Evolutionary conservation across 2,888 invertebrate species (phyloP), one percentile per base, ranked within the genome.

Genomic region (Chesias legatella): DNA sequence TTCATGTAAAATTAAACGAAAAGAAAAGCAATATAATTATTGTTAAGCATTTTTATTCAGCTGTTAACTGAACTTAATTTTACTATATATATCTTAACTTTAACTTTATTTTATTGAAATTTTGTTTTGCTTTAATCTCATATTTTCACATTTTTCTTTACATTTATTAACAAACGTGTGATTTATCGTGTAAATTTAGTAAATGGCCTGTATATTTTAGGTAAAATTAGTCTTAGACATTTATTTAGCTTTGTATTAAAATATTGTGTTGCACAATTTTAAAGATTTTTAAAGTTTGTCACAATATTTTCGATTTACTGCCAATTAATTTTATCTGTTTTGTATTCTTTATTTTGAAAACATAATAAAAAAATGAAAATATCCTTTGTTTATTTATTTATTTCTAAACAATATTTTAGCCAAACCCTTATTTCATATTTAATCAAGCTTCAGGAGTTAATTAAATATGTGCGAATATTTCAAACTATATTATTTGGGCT

Each of bases 141-240:
- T 38, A 24, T 48, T 39, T 43, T 44, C 37, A 48, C 51, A 58
- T 58, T 53, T 56, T 58, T 63, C 56, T 56, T n/a, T n/a, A n/a
- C 56, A 49, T 24, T 33, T 51, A 43, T 58, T 17, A 3, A 17
- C 13, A 66, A 61, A 60, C 51, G 67, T 71, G 77, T 77, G 76
- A 79, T 73, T 63, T 51, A 48, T 63, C 63, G 58, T 60, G 56
- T 69, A 64, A 67, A 66, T 69, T 68, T 63, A 59, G 65, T 62
- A 53, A 64, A 77, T 54, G 77, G 79, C 81, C 79, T 83, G 83
- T 84, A 83, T 80, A 80, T 80, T 64, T 72, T 69, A 74, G 73
- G 63, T 54, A 71, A 73, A 67, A 24, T 67, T 73, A 68, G 73
- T 58, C 62, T 65, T 59, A 54, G 59, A 41, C 32, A 58, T 63